These are phyloP conservation scores for Caenorhabditis wallacei DNA, from an alignment of 2,888 invertebrate genomes.

Conservation along the genomic window DNA sequence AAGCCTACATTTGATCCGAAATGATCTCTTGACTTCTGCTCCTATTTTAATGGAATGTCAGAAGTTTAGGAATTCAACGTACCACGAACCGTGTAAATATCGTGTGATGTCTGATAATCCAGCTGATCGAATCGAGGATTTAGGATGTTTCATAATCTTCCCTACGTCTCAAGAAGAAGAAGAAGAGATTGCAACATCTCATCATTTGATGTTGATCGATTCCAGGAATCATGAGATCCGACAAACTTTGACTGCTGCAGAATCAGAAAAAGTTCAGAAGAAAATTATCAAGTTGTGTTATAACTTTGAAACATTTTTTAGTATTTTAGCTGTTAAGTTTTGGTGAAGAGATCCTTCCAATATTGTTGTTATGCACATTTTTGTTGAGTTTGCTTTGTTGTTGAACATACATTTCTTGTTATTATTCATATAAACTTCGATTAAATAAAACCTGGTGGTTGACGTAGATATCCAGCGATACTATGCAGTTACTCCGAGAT, in stretches of 20 bases:
- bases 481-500: too few relatives aligned
- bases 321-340: slow-evolving; percentile 45
- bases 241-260: neutral
- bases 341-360: slow-evolving; percentile 22
- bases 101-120: neutral
- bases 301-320: slow-evolving; percentile 51
- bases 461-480: too few relatives aligned
- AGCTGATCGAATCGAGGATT: slow-evolving; percentile 17
- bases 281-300: neutral
- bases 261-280: neutral
- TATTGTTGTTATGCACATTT: slow-evolving; percentile 12
- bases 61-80: slow-evolving; percentile 4
- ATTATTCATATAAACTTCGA: neutral
- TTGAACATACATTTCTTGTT: neutral
- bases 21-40: neutral
- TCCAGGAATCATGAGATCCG: slow-evolving; percentile 14
- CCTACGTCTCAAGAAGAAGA: neutral
- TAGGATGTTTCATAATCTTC: slow-evolving; percentile 13
- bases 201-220: neutral
- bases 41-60: slow-evolving; percentile 20
- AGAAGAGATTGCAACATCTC: neutral
- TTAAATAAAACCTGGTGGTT: too few relatives aligned
- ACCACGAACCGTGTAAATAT: neutral
- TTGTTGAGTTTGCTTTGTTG: slow-evolving; percentile 6
- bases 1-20: neutral